Percentiles rank a stretch among this genome's conserved stretches.
phyloP scores from a whole-genome alignment of 2,888 invertebrate species.

The Eupithecia subumbrata region DNA sequence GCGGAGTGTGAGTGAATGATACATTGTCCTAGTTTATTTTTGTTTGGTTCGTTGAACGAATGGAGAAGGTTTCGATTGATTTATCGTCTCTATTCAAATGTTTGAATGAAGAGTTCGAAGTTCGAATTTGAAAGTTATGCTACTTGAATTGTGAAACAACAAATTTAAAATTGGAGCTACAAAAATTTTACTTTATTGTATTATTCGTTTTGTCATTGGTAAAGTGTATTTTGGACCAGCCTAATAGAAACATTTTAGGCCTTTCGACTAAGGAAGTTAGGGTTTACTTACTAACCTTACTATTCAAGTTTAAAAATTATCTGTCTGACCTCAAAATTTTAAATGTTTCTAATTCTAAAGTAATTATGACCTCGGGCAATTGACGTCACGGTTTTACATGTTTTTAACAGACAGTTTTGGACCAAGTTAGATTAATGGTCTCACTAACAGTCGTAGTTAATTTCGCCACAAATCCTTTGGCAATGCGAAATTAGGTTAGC shows the following conservation, averaged over 20 bases:
- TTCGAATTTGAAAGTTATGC: conserved; percentile 7
- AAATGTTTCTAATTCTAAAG: conserved; percentile 19
- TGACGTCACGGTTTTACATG: conserved; percentile 58
- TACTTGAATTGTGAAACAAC: conserved; percentile 8
- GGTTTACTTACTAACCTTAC: not conserved
- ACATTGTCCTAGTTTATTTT: conserved; percentile 71
- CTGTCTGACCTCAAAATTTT: not conserved
- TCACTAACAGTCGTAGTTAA: conserved; percentile 66
- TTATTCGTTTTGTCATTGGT: too few relatives aligned
- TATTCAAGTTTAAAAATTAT: not conserved
- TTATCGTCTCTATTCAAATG: conserved; percentile 31
- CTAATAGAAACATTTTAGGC: too few relatives aligned
- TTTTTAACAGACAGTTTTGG: conserved; percentile 74
- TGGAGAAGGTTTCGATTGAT: conserved; percentile 33
- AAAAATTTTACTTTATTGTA: too few relatives aligned
- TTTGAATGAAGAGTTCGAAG: conserved; percentile 23
- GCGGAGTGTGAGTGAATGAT: conserved; percentile 61
- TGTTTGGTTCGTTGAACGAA: conserved; percentile 46
- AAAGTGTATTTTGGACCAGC: not conserved
- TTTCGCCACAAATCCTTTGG: conserved; percentile 63
- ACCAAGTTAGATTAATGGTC: conserved; percentile 72
- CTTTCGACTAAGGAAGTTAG: too few relatives aligned
- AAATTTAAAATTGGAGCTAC: not conserved
- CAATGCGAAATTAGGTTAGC: conserved; percentile 53
- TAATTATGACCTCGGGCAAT: conserved; percentile 54